Conservation (phyloP, 2,797 vertebrate species). For the Halcyon chelicuti region DNA sequence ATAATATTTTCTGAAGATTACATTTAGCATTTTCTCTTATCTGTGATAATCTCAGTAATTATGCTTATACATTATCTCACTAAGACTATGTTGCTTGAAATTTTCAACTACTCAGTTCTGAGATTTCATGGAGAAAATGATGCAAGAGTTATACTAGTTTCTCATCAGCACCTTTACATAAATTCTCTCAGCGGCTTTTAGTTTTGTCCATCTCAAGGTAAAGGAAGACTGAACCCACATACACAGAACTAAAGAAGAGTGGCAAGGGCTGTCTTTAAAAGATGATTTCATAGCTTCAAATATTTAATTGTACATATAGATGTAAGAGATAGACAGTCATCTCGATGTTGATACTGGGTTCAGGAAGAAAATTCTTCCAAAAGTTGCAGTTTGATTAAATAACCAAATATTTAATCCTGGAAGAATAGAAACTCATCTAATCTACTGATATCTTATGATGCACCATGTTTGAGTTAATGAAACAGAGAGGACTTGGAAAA, state of each 20-base stretch:
- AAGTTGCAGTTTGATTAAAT: background rate
- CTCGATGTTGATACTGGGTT: background rate
- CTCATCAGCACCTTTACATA: background rate
- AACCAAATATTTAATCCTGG: background rate
- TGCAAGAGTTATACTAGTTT: background rate
- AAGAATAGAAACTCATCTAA: background rate
- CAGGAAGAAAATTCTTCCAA: background rate
- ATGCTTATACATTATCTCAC: background rate
- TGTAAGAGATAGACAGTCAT: background rate
- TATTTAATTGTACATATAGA: background rate
- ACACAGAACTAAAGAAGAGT: background rate
- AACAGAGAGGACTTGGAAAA: background rate
- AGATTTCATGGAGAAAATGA: background rate
- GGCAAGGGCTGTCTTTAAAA: background rate
- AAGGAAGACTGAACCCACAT: background rate
- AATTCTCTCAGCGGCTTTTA: background rate
- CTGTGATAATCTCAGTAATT: background rate
- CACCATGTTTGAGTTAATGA: background rate
- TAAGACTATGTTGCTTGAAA: background rate
- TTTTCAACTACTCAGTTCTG: background rate
- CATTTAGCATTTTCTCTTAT: background rate
- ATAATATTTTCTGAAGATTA: background rate
- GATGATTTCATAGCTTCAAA: background rate
- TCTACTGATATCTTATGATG: background rate
- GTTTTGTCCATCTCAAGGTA: background rate